These are phyloP conservation scores for Spilogale gracilis DNA, from an alignment of 2,113 vertebrate genomes.

Conservation along the genomic window DNA sequence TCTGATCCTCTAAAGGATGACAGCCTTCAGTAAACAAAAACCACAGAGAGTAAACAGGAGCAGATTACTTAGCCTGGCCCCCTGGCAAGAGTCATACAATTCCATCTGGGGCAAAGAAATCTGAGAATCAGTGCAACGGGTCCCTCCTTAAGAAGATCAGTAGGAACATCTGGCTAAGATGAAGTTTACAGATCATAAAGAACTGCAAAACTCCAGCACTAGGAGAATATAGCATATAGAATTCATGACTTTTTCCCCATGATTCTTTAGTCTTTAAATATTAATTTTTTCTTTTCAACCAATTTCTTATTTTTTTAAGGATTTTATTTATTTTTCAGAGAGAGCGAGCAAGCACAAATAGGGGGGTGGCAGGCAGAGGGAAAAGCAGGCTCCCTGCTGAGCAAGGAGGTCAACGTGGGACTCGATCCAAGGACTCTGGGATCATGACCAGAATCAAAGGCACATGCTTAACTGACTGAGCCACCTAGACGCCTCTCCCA, in stretches of 20 bases:
- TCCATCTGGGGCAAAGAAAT: too few relatives aligned
- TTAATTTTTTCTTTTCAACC: not conserved
- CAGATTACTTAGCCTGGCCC: too few relatives aligned
- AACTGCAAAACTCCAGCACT: not conserved
- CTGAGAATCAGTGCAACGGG: too few relatives aligned
- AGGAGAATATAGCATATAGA: not conserved
- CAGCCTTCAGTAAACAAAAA: too few relatives aligned
- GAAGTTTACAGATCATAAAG: too few relatives aligned
- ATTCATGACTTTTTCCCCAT: not conserved
- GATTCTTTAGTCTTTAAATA: not conserved
- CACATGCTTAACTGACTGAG: too few relatives aligned
- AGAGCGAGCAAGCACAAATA: not conserved
- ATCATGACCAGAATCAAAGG: not conserved
- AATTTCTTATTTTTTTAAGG: not conserved
- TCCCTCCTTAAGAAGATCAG: too few relatives aligned
- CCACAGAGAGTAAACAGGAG: too few relatives aligned
- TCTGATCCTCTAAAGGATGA: too few relatives aligned
- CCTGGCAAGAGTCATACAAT: too few relatives aligned
- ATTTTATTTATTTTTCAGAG: not conserved
- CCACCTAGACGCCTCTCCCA: too few relatives aligned
- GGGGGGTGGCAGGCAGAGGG: not conserved
- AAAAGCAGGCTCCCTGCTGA: not conserved
- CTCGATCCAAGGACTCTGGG: not conserved
- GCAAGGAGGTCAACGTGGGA: not conserved
- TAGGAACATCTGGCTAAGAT: too few relatives aligned